Evolutionary conservation across 2,888 invertebrate species (phyloP).

Genomic region (Malachius bipustulatus): DNA sequence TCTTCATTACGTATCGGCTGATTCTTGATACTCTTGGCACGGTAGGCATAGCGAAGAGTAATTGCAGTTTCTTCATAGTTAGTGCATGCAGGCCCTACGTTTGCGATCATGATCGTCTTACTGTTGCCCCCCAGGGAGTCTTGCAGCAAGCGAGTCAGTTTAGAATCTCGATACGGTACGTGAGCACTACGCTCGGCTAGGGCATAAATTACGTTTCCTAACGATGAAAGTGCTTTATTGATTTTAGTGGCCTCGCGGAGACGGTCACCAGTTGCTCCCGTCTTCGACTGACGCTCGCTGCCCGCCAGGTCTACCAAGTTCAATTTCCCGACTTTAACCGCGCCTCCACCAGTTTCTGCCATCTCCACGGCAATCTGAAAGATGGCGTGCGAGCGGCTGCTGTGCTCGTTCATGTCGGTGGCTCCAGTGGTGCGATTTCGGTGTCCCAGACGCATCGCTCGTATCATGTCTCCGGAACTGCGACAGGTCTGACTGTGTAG

Average conservation of each 20-base stretch:
- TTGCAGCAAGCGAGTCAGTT: slow-evolving; percentile 88
- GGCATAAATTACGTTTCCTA: slow-evolving; percentile 91
- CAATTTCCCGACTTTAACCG: slow-evolving; percentile 76
- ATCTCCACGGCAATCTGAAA: slow-evolving; percentile 97
- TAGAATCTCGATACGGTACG: slow-evolving; percentile 95
- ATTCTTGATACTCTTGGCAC: slow-evolving; percentile 98
- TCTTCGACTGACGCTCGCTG: slow-evolving; percentile 93
- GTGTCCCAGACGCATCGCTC: slow-evolving; percentile 88
- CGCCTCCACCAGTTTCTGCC: slow-evolving; percentile 53
- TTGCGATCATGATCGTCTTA: slow-evolving; percentile 98
- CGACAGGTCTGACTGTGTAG: slow-evolving; percentile 91
- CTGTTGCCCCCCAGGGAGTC: slow-evolving; percentile 98
- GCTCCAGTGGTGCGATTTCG: slow-evolving; percentile 82
- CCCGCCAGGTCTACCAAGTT: slow-evolving; percentile 98
- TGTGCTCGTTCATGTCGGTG: slow-evolving; percentile 73
- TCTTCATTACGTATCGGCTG: slow-evolving; percentile 98
- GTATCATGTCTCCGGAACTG: slow-evolving; percentile 84
- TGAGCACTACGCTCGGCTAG: slow-evolving; percentile 90
- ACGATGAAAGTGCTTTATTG: slow-evolving; percentile 90
- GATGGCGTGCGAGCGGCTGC: slow-evolving; percentile 94
- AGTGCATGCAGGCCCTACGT: slow-evolving; percentile 93
- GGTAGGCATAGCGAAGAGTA: slow-evolving; percentile 85
- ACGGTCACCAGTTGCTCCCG: slow-evolving; percentile 86
- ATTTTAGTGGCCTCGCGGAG: slow-evolving; percentile 95
- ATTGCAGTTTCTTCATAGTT: slow-evolving; percentile 97